Base-by-base conservation (phyloP, 2,113 vertebrate species). In the Menidia beryllina region DNA sequence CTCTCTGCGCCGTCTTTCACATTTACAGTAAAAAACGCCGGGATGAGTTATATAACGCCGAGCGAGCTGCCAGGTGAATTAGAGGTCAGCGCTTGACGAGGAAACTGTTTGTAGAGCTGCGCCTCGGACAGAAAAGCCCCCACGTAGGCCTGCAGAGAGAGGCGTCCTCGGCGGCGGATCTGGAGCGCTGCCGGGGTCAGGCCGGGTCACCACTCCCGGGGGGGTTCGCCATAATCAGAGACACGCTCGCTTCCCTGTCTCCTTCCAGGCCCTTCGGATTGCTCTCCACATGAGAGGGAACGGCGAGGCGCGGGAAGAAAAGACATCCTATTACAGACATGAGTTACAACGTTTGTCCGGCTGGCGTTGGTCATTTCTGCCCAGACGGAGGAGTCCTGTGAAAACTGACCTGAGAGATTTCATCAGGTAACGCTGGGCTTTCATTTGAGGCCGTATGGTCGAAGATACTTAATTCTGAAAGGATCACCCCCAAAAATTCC, bases 41-140 rank as follows among this genome's bases (percentile, higher is more conserved):
- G 47, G 63, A 79, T 63, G 83, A 74, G 81, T 91, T 90, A 78
- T 83, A 83, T 87, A 91, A 91, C 20, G 76, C 77, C 57, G 82
- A 82, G 64, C 62, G 64, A 75, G 89, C 87, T 91, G 87, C 82
- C 84, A 86, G 87, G 83, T 88, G 76, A 75, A 90, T 89, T 88
- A 79, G 36, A 72, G 78, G 69, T 56, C 61, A 11, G 27, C 48
- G 26, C 69, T 75, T 89, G 86, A 90, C 56, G 58, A 72, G 69
- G 52, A 38, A 75, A 79, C 72, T 72, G 79, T 86, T 86, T 82
- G 65, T 62, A 77, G 82, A 79, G 77, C 72, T 55, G 57, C 56
- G 45, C 60, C 66, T 60, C 63, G 13, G 20, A 83, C 59, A 78
- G 67, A 75, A 86, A 47, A 77, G n/a, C 48, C 52, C 53, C 76